Evolutionary conservation across 2,888 invertebrate genomes (phyloP).

Genomic region (Andrena hattorfiana): DNA sequence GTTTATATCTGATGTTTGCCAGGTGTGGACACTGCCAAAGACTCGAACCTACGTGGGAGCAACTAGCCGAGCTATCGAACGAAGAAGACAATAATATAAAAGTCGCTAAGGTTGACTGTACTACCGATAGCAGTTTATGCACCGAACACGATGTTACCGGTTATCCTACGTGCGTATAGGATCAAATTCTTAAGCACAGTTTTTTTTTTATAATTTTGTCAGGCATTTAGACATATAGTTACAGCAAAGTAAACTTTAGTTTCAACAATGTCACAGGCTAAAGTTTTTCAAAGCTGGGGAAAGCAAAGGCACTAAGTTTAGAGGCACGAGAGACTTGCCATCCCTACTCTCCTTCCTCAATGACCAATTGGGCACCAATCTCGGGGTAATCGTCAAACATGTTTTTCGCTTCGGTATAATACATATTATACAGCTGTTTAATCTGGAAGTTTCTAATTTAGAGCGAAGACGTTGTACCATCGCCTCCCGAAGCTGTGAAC

Average conservation of each 20-base stretch:
- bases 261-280: slow-evolving; percentile 85
- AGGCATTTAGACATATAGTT: background rate
- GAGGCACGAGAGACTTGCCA: slow-evolving; percentile 91
- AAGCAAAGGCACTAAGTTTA: slow-evolving; percentile 90
- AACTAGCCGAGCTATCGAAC: slow-evolving; percentile 90
- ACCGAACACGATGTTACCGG: slow-evolving; percentile 92
- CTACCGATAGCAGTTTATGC: slow-evolving; percentile 89
- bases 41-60: slow-evolving; percentile 91
- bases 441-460: slow-evolving; percentile 21
- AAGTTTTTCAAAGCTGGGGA: slow-evolving; percentile 92
- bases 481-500: slow-evolving; percentile 86
- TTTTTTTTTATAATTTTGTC: background rate
- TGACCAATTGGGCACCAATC: slow-evolving; percentile 88
- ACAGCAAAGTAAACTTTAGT: background rate
- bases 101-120: slow-evolving; percentile 93
- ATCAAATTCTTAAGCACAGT: background rate
- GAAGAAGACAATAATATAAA: slow-evolving; percentile 88
- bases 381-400: slow-evolving; percentile 71
- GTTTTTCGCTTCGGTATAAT: slow-evolving; percentile 5
- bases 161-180: slow-evolving; percentile 86
- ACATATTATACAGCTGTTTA: background rate
- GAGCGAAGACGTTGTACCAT: slow-evolving; percentile 42
- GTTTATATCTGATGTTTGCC: background rate
- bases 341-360: slow-evolving; percentile 92
- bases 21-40: slow-evolving; percentile 95